Conservation (phyloP, 1,140 invertebrate species). For the Zaprionus vittiger region DNA sequence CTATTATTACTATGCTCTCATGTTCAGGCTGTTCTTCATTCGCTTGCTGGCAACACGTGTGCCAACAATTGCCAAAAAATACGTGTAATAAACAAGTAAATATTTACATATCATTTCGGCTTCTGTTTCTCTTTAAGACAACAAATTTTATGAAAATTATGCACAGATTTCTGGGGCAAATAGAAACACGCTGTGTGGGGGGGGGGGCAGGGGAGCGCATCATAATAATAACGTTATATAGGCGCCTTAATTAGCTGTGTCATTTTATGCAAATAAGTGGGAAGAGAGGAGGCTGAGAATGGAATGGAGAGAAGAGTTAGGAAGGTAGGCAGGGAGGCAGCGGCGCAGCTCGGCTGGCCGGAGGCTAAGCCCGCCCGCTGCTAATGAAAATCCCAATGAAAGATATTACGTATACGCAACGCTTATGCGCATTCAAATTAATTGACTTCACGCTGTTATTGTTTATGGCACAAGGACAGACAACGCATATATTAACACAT, state of each 20-base stretch:
- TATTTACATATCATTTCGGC: conserved; percentile 40
- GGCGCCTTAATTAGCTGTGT: conserved; percentile 45
- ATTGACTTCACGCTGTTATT: conserved; percentile 82
- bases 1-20: background rate
- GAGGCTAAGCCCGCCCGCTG: conserved; percentile 8
- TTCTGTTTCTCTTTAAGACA: conserved; percentile 14
- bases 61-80: conserved; percentile 27
- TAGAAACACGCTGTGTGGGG: background rate
- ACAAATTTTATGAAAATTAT: conserved; percentile 36
- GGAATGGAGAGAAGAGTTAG: background rate
- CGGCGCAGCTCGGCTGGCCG: background rate
- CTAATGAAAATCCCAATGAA: conserved; percentile 63
- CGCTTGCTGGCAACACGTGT: conserved; percentile 25
- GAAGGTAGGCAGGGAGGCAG: background rate
- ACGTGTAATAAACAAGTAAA: conserved; percentile 34
- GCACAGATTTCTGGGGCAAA: conserved; percentile 25
- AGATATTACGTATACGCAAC: conserved; percentile 77
- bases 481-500: conserved; percentile 80
- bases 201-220: background rate
- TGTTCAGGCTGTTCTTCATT: conserved; percentile 2
- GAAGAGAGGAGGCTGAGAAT: conserved; percentile 12
- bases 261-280: conserved; percentile 41
- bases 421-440: conserved; percentile 71
- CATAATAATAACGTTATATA: conserved; percentile 36
- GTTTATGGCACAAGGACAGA: conserved; percentile 56